phyloP scores from a whole-genome alignment of 2,888 invertebrate genomes.

The Dimorphilus gyrociliatus region DNA sequence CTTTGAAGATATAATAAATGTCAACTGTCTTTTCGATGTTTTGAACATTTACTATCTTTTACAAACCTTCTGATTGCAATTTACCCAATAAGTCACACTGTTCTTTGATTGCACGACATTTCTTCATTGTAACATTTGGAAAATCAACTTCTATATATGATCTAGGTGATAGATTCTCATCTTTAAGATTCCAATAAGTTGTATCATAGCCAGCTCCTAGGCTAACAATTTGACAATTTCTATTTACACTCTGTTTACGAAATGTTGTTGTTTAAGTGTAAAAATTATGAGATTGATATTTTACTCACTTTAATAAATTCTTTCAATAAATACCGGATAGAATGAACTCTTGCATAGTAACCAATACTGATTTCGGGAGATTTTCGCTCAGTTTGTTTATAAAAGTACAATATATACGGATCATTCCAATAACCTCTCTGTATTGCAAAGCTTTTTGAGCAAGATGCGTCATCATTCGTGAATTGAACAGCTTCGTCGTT shows the following conservation, averaged over 20 bases:
- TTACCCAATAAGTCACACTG: too few relatives aligned
- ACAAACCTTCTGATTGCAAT: too few relatives aligned
- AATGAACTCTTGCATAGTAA: conserved; percentile 76
- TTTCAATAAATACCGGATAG: conserved; percentile 25
- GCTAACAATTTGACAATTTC: conserved; percentile 79
- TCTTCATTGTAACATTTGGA: conserved; percentile 70
- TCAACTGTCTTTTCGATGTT: too few relatives aligned
- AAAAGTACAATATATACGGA: conserved; percentile 64
- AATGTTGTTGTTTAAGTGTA: too few relatives aligned
- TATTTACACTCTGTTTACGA: conserved; percentile 60
- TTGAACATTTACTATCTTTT: too few relatives aligned
- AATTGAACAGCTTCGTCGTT: conserved; percentile 76
- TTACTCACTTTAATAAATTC: conserved; percentile 34
- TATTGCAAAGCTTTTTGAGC: conserved; percentile 83
- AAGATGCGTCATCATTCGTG: conserved; percentile 93
- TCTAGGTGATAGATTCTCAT: conserved; percentile 16
- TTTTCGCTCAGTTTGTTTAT: conserved; percentile 44
- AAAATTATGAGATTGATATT: too few relatives aligned
- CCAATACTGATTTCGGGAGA: conserved; percentile 96
- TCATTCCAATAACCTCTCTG: conserved; percentile 91
- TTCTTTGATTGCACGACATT: conserved; percentile 74
- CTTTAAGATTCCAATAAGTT: conserved; percentile 66
- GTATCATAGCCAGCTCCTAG: conserved; percentile 95
- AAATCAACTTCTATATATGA: conserved; percentile 89
- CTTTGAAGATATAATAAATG: too few relatives aligned